phyloP scores from a whole-genome alignment of 2,113 vertebrate species.

The Holacanthus passer region DNA sequence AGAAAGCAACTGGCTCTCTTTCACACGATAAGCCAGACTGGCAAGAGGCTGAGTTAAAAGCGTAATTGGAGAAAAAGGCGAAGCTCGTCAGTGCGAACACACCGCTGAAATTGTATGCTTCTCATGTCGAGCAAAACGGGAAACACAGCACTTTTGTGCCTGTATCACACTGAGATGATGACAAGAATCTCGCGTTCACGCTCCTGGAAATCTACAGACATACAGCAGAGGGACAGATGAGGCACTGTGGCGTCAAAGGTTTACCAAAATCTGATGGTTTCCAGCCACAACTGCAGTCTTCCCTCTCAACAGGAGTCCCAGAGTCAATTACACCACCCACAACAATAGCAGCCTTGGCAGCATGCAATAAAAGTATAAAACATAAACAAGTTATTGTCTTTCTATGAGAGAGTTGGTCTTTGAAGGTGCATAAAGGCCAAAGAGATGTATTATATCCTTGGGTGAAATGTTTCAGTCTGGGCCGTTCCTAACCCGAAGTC shows the following conservation, averaged over 20 bases:
- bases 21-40: conserved; percentile 46
- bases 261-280: conserved; percentile 39
- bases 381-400: conserved; percentile 61
- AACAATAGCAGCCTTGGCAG: conserved; percentile 29
- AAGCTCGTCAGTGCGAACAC: conserved; percentile 15
- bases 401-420: conserved; percentile 7
- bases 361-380: conserved; percentile 43
- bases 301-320: conserved; percentile 20
- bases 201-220: conserved; percentile 11
- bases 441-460: conserved; percentile 41
- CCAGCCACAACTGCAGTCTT: conserved; percentile 13
- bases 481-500: conserved; percentile 19
- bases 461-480: conserved; percentile 44
- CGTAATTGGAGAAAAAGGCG: conserved; percentile 54
- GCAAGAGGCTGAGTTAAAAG: conserved; percentile 42
- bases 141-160: conserved; percentile 39
- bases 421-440: conserved; percentile 29
- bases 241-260: conserved; percentile 9
- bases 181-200: conserved; percentile 15
- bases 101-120: conserved; percentile 45
- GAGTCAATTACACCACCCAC: conserved; percentile 48
- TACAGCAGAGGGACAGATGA: neutral
- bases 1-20: conserved; percentile 49
- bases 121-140: conserved; percentile 18
- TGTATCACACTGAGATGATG: conserved; percentile 42